Evolutionary conservation across 2,797 vertebrate species (phyloP).

Genomic region (Neosilurus mollespiculum): DNA sequence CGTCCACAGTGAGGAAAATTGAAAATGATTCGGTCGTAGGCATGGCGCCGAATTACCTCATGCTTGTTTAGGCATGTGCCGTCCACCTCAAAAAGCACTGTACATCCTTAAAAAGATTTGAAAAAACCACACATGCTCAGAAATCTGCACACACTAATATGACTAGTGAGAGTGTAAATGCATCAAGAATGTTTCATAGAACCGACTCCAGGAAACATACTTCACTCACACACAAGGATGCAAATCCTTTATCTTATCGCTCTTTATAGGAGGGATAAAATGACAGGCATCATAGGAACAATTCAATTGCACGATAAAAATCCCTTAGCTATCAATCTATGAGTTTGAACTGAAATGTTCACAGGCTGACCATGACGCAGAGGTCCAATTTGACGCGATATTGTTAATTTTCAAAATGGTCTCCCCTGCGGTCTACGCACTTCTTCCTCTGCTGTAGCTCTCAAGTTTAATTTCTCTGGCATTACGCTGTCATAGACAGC

Average conservation of each 20-base stretch:
- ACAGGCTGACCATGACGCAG: no score
- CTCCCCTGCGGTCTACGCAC: no score
- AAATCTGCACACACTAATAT: not conserved
- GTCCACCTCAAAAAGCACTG: constrained; percentile 85
- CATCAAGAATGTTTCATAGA: constrained; percentile 40
- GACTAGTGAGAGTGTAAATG: not conserved
- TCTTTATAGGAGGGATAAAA: not conserved
- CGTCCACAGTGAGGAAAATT: constrained; percentile 97
- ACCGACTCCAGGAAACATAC: constrained; percentile 31
- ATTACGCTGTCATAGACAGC: no score
- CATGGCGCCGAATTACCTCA: constrained; percentile 63
- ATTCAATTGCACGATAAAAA: not conserved
- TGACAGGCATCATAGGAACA: not conserved
- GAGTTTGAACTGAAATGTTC: no score
- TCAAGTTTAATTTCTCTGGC: no score
- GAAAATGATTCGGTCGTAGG: constrained; percentile 85
- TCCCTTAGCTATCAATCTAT: no score
- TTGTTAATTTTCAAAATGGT: no score
- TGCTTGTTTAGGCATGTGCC: constrained; percentile 78
- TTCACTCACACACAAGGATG: constrained; percentile 16
- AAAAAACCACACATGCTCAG: not conserved
- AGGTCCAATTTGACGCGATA: no score
- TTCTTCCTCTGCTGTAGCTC: no score
- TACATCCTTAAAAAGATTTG: constrained; percentile 69
- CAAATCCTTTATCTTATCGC: constrained; percentile 30